Base-by-base conservation (phyloP, 1,140 invertebrate species). In the Brachionus sp. region DNA sequence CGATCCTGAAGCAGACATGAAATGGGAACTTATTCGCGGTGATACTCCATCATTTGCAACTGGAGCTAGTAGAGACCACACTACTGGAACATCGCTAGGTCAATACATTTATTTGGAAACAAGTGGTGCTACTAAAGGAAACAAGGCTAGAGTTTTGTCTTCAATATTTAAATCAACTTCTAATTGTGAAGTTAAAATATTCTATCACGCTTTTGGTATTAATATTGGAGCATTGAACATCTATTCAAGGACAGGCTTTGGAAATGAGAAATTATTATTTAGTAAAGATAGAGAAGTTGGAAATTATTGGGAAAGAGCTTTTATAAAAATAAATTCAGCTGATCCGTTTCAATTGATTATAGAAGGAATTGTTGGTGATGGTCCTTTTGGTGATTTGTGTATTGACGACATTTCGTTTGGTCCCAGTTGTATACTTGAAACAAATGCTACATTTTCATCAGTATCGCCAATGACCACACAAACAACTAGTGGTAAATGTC, bases 31-130 rank as follows among this genome's bases (percentile, higher is more conserved):
- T 25, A 70, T 19, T 66, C 84, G 85, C 44, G 83, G 83, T 50
- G 85, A 86, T 80, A 85, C 86, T 35, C 44, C 90, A 0, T 90
- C 92, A 39, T 88, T 92, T 5, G 90, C 90, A 4, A 94, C 93
- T 0, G 93, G 93, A 29, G 93, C 93, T 0, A 90, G 91, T 7
- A 91, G 90, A 85, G 93, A 95, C 86, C 93, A 95, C 85, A 94
- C 93, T 5, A 86, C 84, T 80, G 86, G 85, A 12, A 73, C 64
- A 33, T 64, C 64, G 1, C 19, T 12, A 9, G 82, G 82, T 9
- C 39, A 83, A 66, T 70, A 6, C 7, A 6, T 44, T 33, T 77
- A 64, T 53, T 0, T 83, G 6, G 82, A 83, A 42, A 23, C 82
- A 57, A 25, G 29, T 53, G 57, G 42, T 25, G 7, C 5, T 39